Evolutionary conservation across 2,888 invertebrate species (phyloP), one percentile per base, ranked within the genome.

Genomic region (Agelastica alni): DNA sequence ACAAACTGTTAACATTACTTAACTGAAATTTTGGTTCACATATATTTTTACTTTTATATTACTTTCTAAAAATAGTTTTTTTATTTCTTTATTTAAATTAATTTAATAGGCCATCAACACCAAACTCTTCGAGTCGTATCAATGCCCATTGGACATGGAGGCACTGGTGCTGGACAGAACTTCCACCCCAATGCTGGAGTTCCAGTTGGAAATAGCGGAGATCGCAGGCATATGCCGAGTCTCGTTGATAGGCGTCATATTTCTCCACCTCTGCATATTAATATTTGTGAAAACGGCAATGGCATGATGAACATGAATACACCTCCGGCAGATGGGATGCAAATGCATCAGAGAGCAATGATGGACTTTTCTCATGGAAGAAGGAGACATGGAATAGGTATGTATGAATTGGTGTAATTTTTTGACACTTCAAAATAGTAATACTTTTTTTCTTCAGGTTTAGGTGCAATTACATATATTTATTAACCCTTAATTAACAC

Each of bases 181-280:
- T 26, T 56, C 59, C 18, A 56, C 22, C 46, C 39, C 12, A 51
- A 39, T 5, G 32, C 57, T 61, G 63, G 46, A 30, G 65, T 16
- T 52, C 65, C 9, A 51, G 62, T 31, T 65, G 59, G 48, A 69
- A 64, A 56, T 53, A 59, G 63, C 37, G 64, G 63, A 45, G 73
- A 74, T 43, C 68, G 73, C 28, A 59, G 75, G 36, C 73, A 73
- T 55, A 65, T 72, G 51, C 66, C 67, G 13, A 65, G 59, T 28
- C 44, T 74, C 46, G 58, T 72, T 1, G 77, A 77, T 59, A 66
- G 75, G 4, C 70, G 76, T 6, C 78, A 77, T 61, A 78, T 80
- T 60, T 80, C 82, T 10, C 81, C 82, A 13, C 81, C 81, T 16
- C 70, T 82, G 53, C 81, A 80, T 68, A 80, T 82, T 67, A 81